Percentiles rank a stretch among this genome's conserved stretches.
Conservation (phyloP, 2,113 vertebrate genomes). For the Cygnus buccinator region DNA sequence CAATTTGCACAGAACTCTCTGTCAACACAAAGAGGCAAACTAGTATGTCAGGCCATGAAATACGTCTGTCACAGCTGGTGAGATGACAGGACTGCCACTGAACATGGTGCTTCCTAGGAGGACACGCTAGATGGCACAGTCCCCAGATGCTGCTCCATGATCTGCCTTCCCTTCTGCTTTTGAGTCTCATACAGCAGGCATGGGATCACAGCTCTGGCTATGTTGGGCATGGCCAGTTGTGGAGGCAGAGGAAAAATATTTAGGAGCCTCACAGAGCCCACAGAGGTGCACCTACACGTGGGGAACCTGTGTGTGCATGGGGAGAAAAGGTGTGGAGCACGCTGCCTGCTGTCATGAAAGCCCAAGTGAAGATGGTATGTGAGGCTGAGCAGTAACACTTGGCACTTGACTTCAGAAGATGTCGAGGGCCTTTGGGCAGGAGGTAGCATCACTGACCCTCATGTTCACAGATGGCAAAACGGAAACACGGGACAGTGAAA, state of each 20-base stretch:
- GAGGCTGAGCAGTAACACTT: neutral
- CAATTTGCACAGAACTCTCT: neutral
- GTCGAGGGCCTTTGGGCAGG: neutral
- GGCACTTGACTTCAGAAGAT: neutral
- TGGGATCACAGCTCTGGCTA: neutral
- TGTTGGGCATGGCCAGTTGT: neutral
- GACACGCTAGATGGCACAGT: neutral
- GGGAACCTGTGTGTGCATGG: neutral
- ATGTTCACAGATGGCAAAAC: neutral
- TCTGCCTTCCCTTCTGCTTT: neutral
- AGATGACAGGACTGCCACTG: neutral
- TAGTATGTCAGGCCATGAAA: neutral
- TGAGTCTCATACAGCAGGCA: neutral
- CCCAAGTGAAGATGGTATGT: neutral
- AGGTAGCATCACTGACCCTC: neutral
- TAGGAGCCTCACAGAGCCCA: neutral
- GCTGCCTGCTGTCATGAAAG: neutral
- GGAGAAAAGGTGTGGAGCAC: neutral
- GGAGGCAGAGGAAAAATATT: neutral
- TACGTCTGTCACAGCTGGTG: neutral
- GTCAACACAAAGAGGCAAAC: neutral
- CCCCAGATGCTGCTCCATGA: neutral
- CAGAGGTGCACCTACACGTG: neutral
- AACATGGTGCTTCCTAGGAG: neutral
- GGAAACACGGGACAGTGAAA: neutral